A percentile compares a stretch with the other conserved stretches of the same genome.
Evolutionary conservation across 2,797 vertebrate species (phyloP).

Genomic region (Rhynchotus rufescens): DNA sequence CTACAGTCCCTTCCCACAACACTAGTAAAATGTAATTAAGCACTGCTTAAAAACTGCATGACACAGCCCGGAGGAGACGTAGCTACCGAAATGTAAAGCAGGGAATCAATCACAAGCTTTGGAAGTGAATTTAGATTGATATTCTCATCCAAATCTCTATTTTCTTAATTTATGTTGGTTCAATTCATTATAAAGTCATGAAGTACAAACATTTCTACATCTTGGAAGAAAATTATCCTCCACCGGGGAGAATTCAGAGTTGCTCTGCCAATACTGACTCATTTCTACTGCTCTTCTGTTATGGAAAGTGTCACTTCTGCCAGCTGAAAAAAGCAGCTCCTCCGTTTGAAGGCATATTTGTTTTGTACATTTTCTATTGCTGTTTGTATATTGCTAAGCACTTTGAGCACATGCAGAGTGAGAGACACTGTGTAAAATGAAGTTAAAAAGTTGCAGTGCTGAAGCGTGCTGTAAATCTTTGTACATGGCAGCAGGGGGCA

Average conservation of each 20-base stretch:
- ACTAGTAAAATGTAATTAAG: not conserved
- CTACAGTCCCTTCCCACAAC: not conserved
- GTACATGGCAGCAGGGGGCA: conserved; percentile 52
- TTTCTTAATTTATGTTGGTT: conserved; percentile 3
- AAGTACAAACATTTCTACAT: not conserved
- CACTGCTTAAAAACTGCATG: not conserved
- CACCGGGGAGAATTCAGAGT: not conserved
- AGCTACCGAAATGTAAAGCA: not conserved
- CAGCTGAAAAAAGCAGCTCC: conserved; percentile 39
- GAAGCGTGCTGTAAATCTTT: conserved; percentile 43
- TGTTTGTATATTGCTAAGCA: conserved; percentile 48
- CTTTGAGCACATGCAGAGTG: conserved; percentile 21
- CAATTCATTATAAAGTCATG: not conserved
- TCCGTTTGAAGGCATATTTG: conserved; percentile 49
- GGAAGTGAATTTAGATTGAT: not conserved
- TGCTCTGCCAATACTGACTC: conserved; percentile 24
- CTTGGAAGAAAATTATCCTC: not conserved
- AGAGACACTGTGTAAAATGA: not conserved
- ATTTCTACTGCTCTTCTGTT: conserved; percentile 35
- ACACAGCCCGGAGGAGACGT: not conserved
- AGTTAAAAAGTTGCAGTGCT: not conserved
- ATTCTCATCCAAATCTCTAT: not conserved
- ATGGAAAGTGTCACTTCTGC: conserved; percentile 25
- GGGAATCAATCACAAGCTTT: not conserved
- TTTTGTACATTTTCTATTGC: conserved; percentile 59